phyloP scores from a whole-genome alignment of 2,113 vertebrate genomes.

The Merops nubicus region DNA sequence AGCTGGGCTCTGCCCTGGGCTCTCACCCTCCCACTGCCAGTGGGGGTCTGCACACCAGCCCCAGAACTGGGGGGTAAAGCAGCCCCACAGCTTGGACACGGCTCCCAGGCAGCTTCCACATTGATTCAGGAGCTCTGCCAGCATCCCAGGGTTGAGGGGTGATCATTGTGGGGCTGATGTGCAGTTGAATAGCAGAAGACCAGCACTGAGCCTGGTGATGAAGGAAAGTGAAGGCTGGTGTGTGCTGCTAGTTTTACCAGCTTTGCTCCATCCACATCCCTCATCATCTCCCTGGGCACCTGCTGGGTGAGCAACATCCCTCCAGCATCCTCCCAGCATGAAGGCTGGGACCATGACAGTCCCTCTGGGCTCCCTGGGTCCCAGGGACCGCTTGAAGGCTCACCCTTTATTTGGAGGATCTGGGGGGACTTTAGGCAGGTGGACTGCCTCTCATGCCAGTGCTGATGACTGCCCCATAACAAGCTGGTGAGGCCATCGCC shows the following conservation, averaged over 20 bases:
- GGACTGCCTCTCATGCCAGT: not conserved
- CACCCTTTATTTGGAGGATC: not conserved
- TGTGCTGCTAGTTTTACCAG: not conserved
- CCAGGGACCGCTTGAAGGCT: not conserved
- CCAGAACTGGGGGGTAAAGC: not conserved
- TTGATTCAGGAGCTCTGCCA: accelerated
- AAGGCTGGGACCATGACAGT: not conserved
- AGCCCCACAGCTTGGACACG: accelerated
- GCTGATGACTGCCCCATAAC: not conserved
- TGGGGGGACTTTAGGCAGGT: not conserved
- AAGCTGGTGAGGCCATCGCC: not conserved
- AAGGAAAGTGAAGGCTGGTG: not conserved
- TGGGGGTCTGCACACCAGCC: not conserved
- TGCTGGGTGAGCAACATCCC: not conserved
- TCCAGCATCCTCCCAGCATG: not conserved
- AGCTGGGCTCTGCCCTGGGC: not conserved
- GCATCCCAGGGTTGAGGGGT: not conserved
- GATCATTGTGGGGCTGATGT: not conserved
- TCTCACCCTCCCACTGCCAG: not conserved
- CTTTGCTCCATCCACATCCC: not conserved
- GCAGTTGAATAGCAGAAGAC: not conserved
- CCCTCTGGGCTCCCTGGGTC: not conserved
- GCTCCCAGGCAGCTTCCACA: not conserved
- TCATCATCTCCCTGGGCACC: not conserved
- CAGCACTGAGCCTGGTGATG: accelerated